Evolutionary conservation across 2,888 invertebrate genomes (phyloP).

Genomic region (Sthenelais limicola): DNA sequence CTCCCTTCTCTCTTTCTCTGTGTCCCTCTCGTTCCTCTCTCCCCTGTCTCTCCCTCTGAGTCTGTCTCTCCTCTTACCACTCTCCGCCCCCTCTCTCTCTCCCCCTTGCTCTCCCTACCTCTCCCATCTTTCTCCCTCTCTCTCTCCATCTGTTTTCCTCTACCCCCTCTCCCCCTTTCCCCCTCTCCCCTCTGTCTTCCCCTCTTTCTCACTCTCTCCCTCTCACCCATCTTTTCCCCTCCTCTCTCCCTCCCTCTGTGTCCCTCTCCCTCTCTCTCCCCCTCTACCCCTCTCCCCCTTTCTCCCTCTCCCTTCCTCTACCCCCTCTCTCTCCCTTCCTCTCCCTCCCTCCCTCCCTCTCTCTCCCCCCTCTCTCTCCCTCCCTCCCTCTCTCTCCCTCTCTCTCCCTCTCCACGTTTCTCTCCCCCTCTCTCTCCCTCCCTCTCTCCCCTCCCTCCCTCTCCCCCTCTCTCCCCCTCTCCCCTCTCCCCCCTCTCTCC

Average conservation of each 20-base stretch:
- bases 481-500: no score
- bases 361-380: background rate
- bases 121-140: background rate
- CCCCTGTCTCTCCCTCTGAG: no score
- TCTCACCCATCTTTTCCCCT: background rate
- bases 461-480: no score
- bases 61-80: background rate
- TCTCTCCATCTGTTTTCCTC: no score
- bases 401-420: no score
- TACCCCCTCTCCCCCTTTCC: background rate
- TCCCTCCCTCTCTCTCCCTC: no score
- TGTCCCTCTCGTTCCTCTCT: background rate
- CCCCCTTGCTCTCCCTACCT: background rate
- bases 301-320: background rate
- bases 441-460: no score
- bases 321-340: background rate
- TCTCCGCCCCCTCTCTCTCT: background rate
- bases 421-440: no score
- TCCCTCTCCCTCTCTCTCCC: background rate
- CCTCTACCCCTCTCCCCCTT: background rate
- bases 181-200: background rate
- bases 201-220: background rate
- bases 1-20: slow-evolving; percentile 3
- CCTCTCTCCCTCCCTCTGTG: background rate
- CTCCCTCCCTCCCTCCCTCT: background rate